phyloP scores from a whole-genome alignment of 2,888 invertebrate genomes.

The Cantharis rustica region DNA sequence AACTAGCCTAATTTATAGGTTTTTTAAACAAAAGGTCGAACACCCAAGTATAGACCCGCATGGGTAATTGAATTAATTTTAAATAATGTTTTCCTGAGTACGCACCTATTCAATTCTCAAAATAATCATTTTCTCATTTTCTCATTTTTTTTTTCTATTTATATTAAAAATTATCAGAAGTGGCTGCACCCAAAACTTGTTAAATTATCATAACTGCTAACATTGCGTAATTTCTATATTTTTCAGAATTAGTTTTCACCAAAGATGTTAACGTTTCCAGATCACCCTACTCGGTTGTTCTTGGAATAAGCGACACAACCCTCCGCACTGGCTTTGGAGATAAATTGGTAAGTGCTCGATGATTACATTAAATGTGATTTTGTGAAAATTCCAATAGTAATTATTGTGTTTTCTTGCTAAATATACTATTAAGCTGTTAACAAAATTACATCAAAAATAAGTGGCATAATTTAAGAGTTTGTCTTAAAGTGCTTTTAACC shows the following conservation, averaged over 20 bases:
- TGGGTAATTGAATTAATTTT: not conserved
- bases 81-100: not conserved
- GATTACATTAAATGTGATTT: constrained; percentile 16
- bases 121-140: not conserved
- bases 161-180: not conserved
- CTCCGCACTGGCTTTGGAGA: constrained; percentile 52
- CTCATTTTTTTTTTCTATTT: not conserved
- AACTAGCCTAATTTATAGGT: not conserved
- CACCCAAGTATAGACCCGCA: not conserved
- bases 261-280: constrained; percentile 43
- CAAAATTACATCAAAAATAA: not conserved
- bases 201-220: not conserved
- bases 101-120: not conserved
- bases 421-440: not conserved
- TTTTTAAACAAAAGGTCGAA: constrained; percentile 1
- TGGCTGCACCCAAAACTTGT: not conserved
- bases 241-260: constrained; percentile 45
- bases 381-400: not conserved
- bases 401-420: not conserved
- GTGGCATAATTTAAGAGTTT: not conserved
- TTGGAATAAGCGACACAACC: constrained; percentile 61
- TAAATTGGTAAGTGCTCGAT: constrained; percentile 52
- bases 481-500: not conserved
- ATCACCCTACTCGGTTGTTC: constrained; percentile 58
- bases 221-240: constrained; percentile 6